Evolutionary conservation across 2,113 vertebrate genomes (phyloP).

Genomic region (Noctilio leporinus): DNA sequence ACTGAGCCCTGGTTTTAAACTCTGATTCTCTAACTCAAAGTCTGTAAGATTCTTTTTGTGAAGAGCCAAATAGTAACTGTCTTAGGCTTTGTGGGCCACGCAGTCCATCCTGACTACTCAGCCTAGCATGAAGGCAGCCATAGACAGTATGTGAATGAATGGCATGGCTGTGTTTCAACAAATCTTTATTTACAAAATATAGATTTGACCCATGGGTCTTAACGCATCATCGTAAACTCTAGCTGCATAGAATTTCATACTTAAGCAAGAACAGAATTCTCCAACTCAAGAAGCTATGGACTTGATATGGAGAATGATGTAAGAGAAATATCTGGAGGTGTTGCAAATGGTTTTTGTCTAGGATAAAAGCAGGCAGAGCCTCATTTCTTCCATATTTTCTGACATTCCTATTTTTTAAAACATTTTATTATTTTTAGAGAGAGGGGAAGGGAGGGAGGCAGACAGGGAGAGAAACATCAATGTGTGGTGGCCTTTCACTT

Average conservation of each 20-base stretch:
- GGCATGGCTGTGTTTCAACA: neutral
- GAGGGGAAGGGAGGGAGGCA: too few relatives aligned
- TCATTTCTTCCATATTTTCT: neutral
- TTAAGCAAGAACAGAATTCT: neutral
- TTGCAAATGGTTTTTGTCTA: neutral
- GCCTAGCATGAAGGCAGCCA: neutral
- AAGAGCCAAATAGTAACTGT: neutral
- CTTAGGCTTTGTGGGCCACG: neutral
- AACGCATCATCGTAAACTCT: neutral
- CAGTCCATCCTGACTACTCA: neutral
- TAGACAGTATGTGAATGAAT: neutral
- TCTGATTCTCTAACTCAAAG: neutral
- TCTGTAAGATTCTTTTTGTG: neutral
- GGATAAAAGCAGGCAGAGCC: neutral
- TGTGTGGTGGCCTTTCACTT: too few relatives aligned
- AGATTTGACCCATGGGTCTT: neutral
- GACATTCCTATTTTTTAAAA: neutral
- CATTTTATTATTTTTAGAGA: too few relatives aligned
- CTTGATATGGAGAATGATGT: neutral
- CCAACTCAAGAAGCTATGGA: neutral
- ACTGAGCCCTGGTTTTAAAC: neutral
- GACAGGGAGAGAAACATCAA: too few relatives aligned
- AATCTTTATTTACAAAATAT: conserved; percentile 21
- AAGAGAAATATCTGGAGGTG: neutral
- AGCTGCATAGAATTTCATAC: neutral